A percentile compares a stretch with the other conserved stretches of the same genome.
Evolutionary conservation across 2,888 invertebrate genomes (phyloP).

Genomic region (Agrotis ipsilon): DNA sequence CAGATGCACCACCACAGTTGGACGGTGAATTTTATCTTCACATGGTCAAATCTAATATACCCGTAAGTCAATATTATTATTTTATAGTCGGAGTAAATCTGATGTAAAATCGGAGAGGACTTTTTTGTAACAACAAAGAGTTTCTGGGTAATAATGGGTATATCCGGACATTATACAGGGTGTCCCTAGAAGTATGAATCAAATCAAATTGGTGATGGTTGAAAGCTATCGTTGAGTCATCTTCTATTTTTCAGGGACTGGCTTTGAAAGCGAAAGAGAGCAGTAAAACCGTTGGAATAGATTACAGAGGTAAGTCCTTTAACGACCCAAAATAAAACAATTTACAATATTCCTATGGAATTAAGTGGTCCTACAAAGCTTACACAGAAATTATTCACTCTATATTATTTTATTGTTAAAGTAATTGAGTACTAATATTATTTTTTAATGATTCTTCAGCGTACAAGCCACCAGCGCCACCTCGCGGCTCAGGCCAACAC

Average conservation of each 20-base stretch:
- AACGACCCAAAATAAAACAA: background rate
- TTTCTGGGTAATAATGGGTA: too few relatives aligned
- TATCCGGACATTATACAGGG: too few relatives aligned
- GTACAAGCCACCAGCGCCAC: constrained; percentile 86
- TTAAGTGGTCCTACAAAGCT: too few relatives aligned
- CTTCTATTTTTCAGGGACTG: constrained; percentile 76
- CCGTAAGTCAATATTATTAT: constrained; percentile 78
- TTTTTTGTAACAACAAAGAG: too few relatives aligned
- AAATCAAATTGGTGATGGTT: too few relatives aligned
- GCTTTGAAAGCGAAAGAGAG: constrained; percentile 83
- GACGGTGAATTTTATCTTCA: constrained; percentile 88
- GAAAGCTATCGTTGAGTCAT: background rate
- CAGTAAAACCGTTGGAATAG: constrained; percentile 84
- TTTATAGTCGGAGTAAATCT: too few relatives aligned
- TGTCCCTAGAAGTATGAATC: too few relatives aligned
- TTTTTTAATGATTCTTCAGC: background rate
- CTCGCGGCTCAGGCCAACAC: constrained; percentile 85
- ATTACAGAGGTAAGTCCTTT: constrained; percentile 81
- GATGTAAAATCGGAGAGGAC: too few relatives aligned
- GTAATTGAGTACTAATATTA: background rate
- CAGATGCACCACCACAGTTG: constrained; percentile 86
- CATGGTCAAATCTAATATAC: constrained; percentile 88
- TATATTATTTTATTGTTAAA: background rate
- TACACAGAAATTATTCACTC: too few relatives aligned
- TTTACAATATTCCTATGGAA: too few relatives aligned